Evolutionary conservation across 1,140 invertebrate genomes (phyloP), one percentile per base, ranked within the genome.

Genomic region (Geopemphigus sp.): DNA sequence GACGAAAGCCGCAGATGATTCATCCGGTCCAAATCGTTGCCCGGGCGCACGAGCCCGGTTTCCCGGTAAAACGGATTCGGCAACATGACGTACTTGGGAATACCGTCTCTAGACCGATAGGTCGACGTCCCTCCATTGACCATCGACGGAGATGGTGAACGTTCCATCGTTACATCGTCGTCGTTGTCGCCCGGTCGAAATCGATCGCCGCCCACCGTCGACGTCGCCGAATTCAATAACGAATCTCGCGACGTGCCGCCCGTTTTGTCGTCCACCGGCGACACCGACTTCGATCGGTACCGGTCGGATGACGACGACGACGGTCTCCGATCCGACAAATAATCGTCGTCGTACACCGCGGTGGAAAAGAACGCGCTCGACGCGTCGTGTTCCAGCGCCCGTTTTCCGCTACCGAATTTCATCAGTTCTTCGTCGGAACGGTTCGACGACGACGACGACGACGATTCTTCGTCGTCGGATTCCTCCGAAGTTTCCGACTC

Each of bases 351-450:
- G 39, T 26, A 63, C 2, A 78, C 57, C 2, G 74, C 61, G 1
- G 74, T 78, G 1, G 74, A 78, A 29, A 78, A 78, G 15, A 78
- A 78, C 24, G 56, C 56, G 22, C 74, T 61, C 0, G 74, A 78
- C 6, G 57, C 26, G 10, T 61, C 45, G 8, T 78, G 45, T 26
- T 78, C 74, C 22, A 63, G 24, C 0, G 74, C 74, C 15, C 74
- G 56, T 61, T 78, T 78, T 78, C 74, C 74, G 19, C 57, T 78
- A 17, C 74, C 74, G 24, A 78, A 78, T 5, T 26, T 59, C 0
- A 61, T 26, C 15, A 26, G 12, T 4, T 19, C 8, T 45, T n/a
- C 57, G 10, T 61, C 39, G 0, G 54, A 39, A 6, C 15, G 19
- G 1, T 70, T 47, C 4, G 68, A 72, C 24, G 22, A 39, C 3